These are phyloP conservation scores for Galaxea fascicularis DNA, from an alignment of 92 coral and sea anemone species.

Conservation along the genomic window DNA sequence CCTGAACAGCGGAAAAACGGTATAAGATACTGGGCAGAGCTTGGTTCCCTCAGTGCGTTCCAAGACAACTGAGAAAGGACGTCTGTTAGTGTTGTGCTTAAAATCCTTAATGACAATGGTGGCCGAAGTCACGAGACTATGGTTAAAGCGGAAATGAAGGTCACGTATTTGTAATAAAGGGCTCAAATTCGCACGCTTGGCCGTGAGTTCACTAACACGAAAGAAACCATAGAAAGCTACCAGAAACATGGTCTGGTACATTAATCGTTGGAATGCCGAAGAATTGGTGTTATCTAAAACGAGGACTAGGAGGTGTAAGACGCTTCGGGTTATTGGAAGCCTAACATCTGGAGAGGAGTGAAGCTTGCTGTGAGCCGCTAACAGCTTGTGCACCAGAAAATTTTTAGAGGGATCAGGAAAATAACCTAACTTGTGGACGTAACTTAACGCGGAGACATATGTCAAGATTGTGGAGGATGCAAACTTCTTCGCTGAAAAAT, in stretches of 20 bases:
- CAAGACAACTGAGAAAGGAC: neutral
- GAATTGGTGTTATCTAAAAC: neutral
- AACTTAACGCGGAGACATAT: slow-evolving; percentile 10
- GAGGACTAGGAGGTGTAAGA: neutral
- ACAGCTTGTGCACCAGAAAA: neutral
- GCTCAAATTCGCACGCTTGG: neutral
- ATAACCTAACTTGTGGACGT: neutral
- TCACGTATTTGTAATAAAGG: neutral
- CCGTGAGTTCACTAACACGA: neutral
- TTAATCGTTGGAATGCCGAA: neutral
- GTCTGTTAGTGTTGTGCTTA: too few relatives aligned
- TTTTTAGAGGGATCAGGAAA: neutral
- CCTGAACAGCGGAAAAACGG: neutral
- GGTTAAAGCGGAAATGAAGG: too few relatives aligned
- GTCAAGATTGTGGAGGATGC: slow-evolving; percentile 5
- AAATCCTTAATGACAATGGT: too few relatives aligned
- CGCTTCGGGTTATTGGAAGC: slow-evolving; percentile 1
- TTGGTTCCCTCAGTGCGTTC: neutral
- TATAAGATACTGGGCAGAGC: neutral
- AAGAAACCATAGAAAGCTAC: neutral
- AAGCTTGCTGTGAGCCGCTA: slow-evolving; percentile 21
- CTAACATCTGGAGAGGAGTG: slow-evolving; percentile 7
- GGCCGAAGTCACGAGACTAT: too few relatives aligned
- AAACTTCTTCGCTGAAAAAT: neutral
- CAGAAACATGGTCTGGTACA: neutral